A percentile compares a stretch with the other conserved stretches of the same genome.
phyloP scores from a whole-genome alignment of 2,888 invertebrate genomes.

The Clunio marinus region DNA sequence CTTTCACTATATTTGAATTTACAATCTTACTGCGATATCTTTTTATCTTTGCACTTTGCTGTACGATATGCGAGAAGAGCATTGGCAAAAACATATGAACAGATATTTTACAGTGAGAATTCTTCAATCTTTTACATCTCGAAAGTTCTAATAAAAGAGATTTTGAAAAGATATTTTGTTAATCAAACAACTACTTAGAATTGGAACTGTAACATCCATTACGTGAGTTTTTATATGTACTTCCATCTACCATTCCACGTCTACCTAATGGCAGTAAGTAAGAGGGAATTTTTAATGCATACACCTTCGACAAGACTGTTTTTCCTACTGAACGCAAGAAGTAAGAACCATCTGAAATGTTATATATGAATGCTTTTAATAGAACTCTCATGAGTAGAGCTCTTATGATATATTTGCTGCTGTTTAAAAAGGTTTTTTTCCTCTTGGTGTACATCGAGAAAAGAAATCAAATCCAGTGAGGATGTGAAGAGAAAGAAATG shows the following conservation, averaged over 20 bases:
- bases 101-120: too few relatives aligned
- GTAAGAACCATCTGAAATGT: not conserved
- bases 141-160: not conserved
- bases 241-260: not conserved
- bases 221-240: slow-evolving; percentile 8
- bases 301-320: not conserved
- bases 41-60: slow-evolving; percentile 10
- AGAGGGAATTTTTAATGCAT: slow-evolving; percentile 24
- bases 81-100: too few relatives aligned
- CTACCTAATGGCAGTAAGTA: not conserved
- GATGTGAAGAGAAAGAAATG: not conserved
- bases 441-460: not conserved
- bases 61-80: too few relatives aligned
- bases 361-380: slow-evolving; percentile 19
- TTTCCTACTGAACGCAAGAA: not conserved
- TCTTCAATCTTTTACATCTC: not conserved
- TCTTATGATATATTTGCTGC: slow-evolving; percentile 16
- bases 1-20: not conserved
- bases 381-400: slow-evolving; percentile 21
- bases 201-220: slow-evolving; percentile 7
- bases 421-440: not conserved
- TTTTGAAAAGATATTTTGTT: not conserved
- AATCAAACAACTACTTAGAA: not conserved
- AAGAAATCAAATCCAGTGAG: too few relatives aligned
- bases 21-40: not conserved